Evolutionary conservation across 2,113 vertebrate genomes (phyloP).

Genomic region (Emydocephalus ijimae): DNA sequence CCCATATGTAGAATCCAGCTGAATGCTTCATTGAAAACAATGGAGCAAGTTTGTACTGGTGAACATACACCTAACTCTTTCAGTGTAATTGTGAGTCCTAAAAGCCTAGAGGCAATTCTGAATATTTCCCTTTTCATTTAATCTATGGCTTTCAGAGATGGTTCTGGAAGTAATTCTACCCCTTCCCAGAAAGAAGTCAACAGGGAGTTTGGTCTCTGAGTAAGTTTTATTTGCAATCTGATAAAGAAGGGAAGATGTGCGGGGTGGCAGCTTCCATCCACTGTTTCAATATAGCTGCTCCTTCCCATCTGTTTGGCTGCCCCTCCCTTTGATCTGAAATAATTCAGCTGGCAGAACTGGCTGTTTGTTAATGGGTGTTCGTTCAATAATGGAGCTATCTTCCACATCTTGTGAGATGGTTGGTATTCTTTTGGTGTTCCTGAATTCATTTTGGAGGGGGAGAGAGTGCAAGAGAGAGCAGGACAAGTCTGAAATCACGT

Average conservation of each 20-base stretch:
- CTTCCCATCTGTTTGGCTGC: neutral
- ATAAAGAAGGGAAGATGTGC: conserved; percentile 4
- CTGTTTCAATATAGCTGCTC: neutral
- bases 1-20: neutral
- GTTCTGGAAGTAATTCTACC: neutral
- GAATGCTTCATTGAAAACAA: neutral
- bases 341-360: neutral
- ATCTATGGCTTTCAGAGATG: neutral
- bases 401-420: neutral
- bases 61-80: neutral
- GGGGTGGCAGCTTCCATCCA: neutral
- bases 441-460: neutral
- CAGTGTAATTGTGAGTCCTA: neutral
- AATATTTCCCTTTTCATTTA: neutral
- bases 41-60: neutral
- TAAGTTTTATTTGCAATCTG: conserved; percentile 25
- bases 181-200: neutral
- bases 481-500: neutral
- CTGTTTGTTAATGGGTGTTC: neutral
- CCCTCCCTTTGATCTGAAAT: neutral
- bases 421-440: neutral
- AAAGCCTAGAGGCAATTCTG: neutral
- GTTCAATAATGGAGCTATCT: neutral
- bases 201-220: neutral
- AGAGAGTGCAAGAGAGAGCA: neutral